Base-by-base conservation (phyloP, 2,797 vertebrate genomes). In the Lagorchestes hirsutus region DNA sequence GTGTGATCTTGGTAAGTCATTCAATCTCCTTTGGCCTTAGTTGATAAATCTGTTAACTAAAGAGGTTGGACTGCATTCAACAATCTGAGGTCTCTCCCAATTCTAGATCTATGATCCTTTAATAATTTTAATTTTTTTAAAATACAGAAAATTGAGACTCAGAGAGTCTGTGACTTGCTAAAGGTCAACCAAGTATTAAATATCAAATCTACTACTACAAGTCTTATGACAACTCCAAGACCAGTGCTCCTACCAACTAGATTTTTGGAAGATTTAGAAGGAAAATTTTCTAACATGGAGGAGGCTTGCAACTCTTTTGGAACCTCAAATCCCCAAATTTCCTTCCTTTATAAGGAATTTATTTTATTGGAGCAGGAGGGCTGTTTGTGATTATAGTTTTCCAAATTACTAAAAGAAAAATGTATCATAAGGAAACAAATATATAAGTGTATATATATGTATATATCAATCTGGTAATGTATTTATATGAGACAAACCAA, bases 391-490 rank as follows among this genome's bases (percentile, higher is more conserved):
- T 91, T 55, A 91, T 55, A 54, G 54, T 55, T 62, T 94, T 92
- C 92, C 55, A 82, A 92, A 58, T 91, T 87, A 82, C 92, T 82
- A 87, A 87, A 96, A 97, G 97, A 93, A 95, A 96, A 97, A 56
- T 91, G 55, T 74, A 16, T 92, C 92, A 91, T 8, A 52, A 67
- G 34, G 13, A 92, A 54, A 96, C 58, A 58, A 95, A 91, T 74
- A 56, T 29, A 29, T 58, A 10, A 11, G 4, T 59, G 1, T 9
- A 57, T 28, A 9, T 29, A 58, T 11, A 28, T 56, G 5, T 56
- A 57, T 74, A 95, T 74, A 10, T 56, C 46, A 46, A 46, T 92
- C 93, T 95, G 92, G 97, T 91, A 97, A 54, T 55, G 59, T 91
- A 82, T 55, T 11, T n/a, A 40, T 91, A 58, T 9, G 27, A 82